Conservation (phyloP, 2,113 vertebrate species). For the Lynx canadensis region DNA sequence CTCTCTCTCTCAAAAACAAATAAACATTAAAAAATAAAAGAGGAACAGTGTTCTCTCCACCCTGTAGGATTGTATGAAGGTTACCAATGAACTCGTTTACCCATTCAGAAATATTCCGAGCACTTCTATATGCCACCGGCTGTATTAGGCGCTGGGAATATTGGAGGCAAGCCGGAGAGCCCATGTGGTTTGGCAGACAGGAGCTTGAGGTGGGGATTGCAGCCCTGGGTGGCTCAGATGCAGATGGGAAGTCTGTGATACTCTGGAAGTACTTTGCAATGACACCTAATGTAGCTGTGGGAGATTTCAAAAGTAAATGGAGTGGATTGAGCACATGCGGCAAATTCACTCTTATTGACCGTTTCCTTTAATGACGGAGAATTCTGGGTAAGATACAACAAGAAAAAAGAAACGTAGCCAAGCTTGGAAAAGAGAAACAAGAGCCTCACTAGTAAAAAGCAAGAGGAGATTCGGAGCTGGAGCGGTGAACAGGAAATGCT, state of each 20-base stretch:
- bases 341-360: not conserved
- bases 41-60: not conserved
- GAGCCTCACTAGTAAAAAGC: not conserved
- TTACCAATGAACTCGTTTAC: not conserved
- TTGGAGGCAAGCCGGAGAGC: not conserved
- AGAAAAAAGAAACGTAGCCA: not conserved
- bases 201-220: not conserved
- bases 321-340: not conserved
- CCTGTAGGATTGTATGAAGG: not conserved
- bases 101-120: not conserved
- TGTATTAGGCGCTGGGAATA: not conserved
- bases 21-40: not conserved
- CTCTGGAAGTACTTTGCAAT: not conserved
- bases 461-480: not conserved
- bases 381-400: not conserved
- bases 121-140: not conserved
- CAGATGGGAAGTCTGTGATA: accelerated
- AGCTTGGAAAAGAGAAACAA: not conserved
- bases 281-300: no score
- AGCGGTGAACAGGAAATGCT: not conserved
- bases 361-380: not conserved
- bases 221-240: not conserved
- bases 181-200: not conserved
- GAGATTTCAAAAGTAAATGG: not conserved
- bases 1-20: no score